Evolutionary conservation across 1,140 invertebrate species (phyloP).

Genomic region (Nixonia krombeini): DNA sequence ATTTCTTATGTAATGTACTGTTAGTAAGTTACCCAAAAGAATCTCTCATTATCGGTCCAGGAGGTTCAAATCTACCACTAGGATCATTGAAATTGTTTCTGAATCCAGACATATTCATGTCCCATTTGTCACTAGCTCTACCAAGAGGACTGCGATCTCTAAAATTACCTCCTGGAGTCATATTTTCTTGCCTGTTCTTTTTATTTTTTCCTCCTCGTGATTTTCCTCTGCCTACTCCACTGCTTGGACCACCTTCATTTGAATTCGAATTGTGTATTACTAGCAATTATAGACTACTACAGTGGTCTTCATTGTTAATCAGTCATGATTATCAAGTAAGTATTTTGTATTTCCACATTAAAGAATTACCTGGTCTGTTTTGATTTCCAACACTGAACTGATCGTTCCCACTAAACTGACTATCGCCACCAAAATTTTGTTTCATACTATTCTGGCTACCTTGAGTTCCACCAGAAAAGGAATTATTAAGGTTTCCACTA

Average conservation of each 20-base stretch:
- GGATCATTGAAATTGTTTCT: conserved; percentile 35
- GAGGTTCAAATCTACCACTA: conserved; percentile 33
- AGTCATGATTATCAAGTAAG: conserved; percentile 45
- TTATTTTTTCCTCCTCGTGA: conserved; percentile 20
- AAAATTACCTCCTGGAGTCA: conserved; percentile 50
- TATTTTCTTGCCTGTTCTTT: conserved; percentile 27
- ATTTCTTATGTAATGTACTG: too few species aligned
- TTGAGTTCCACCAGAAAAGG: conserved; percentile 51
- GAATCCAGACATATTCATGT: conserved; percentile 27
- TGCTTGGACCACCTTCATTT: conserved; percentile 16
- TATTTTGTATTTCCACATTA: conserved; percentile 53
- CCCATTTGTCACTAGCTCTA: conserved; percentile 38
- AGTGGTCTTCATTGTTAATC: conserved; percentile 46
- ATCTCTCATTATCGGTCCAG: conserved; percentile 20
- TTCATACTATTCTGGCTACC: conserved; percentile 41
- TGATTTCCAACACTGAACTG: conserved; percentile 47
- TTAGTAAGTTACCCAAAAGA: conserved; percentile 22
- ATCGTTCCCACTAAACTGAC: conserved; percentile 37
- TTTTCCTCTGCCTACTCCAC: conserved; percentile 31
- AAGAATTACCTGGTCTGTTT: conserved; percentile 47
- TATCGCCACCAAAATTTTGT: conserved; percentile 46
- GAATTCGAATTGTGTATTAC: too few species aligned
- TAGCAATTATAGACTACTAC: conserved; percentile 5
- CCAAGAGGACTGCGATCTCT: conserved; percentile 65
- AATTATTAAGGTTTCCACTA: conserved; percentile 37